Evolutionary conservation across 2,888 invertebrate species (phyloP).

Genomic region (Sinopyrophorus schimmeli): DNA sequence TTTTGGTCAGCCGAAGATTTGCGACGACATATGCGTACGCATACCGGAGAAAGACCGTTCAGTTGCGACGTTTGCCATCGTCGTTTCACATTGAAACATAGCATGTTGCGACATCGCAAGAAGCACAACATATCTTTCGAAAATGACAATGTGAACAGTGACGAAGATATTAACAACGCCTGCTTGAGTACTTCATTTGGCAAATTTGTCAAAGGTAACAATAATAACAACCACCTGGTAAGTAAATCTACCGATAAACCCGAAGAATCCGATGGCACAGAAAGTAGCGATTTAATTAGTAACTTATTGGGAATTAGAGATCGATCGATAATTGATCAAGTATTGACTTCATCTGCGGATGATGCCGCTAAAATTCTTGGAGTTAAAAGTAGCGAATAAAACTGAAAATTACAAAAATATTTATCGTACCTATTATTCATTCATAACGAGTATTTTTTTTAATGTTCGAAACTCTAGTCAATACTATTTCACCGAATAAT

Average conservation of each 20-base stretch:
- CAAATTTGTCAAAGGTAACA: constrained; percentile 46
- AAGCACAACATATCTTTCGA: constrained; percentile 71
- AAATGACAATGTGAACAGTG: constrained; percentile 56
- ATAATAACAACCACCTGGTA: constrained; percentile 57
- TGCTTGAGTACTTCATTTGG: constrained; percentile 27
- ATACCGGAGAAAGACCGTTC: constrained; percentile 90
- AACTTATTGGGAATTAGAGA: constrained; percentile 88
- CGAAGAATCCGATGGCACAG: constrained; percentile 57
- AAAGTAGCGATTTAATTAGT: constrained; percentile 79
- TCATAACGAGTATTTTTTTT: constrained; percentile 26
- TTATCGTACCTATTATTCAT: constrained; percentile 18
- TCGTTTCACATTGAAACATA: constrained; percentile 90
- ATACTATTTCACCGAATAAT: constrained; percentile 48
- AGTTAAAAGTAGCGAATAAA: constrained; percentile 61
- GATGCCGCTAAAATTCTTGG: constrained; percentile 88
- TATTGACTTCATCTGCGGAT: constrained; percentile 79
- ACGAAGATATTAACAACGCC: constrained; percentile 48
- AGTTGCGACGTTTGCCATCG: constrained; percentile 88
- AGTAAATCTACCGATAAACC: constrained; percentile 57
- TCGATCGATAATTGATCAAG: constrained; percentile 81
- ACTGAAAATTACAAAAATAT: constrained; percentile 17
- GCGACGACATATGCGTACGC: constrained; percentile 90
- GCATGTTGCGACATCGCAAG: constrained; percentile 91
- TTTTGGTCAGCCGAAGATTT: constrained; percentile 96
- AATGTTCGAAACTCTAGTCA: constrained; percentile 48